A percentile compares a stretch with the other conserved stretches of the same genome.
phyloP scores from a whole-genome alignment of 2,113 vertebrate species.

The Alligator sinensis region DNA sequence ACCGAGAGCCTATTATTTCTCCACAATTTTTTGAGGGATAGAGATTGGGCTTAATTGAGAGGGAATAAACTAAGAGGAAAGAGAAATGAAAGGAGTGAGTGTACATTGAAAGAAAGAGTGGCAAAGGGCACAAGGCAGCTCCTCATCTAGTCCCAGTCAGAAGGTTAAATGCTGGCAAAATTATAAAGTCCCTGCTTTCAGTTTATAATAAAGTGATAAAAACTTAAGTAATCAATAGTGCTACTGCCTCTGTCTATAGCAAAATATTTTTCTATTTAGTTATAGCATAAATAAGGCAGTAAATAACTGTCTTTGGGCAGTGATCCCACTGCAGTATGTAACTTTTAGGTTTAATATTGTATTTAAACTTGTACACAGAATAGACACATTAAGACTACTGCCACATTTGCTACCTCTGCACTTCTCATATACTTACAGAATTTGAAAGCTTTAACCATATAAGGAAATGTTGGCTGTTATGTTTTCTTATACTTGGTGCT shows the following conservation, averaged over 20 bases:
- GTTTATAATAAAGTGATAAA: too few species aligned
- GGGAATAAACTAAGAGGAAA: too few species aligned
- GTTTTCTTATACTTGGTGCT: neutral
- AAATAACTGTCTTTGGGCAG: neutral
- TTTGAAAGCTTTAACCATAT: conserved; percentile 19
- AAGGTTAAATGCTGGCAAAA: too few species aligned
- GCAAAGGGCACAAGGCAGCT: too few species aligned
- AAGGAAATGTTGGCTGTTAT: conserved; percentile 26
- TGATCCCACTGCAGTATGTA: neutral
- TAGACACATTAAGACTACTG: neutral
- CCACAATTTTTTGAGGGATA: too few species aligned
- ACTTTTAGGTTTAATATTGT: neutral
- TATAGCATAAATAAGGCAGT: neutral
- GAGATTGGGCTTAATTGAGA: too few species aligned
- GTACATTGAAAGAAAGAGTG: too few species aligned
- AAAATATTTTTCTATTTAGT: neutral
- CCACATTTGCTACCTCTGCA: neutral
- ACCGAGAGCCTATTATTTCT: too few species aligned
- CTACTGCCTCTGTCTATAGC: neutral
- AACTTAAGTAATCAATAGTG: too few species aligned
- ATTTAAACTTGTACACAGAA: neutral
- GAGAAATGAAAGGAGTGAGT: too few species aligned
- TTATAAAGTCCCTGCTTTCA: too few species aligned
- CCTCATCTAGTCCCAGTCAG: too few species aligned
- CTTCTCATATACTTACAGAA: neutral